Evolutionary conservation across 2,888 invertebrate genomes (phyloP).

Genomic region (Lacanobia wlatinum): DNA sequence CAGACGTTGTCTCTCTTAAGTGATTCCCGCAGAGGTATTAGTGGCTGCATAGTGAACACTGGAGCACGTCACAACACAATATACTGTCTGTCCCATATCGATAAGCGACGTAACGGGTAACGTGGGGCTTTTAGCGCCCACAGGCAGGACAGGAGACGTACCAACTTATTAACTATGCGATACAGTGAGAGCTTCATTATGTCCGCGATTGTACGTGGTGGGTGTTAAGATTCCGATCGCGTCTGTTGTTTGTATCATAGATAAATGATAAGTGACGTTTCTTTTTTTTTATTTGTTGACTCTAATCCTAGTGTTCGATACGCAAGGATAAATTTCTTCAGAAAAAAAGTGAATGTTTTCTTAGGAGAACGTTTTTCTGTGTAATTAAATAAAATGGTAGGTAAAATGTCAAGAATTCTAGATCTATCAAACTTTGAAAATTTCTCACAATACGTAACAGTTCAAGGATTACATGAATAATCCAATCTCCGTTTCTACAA

Average conservation of each 20-base stretch:
- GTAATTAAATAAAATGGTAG: not conserved
- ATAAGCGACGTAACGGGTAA: conserved; percentile 69
- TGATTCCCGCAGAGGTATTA: conserved; percentile 34
- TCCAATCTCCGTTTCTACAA: conserved; percentile 11
- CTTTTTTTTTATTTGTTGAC: not conserved
- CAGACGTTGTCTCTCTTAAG: conserved; percentile 25
- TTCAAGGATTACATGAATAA: not conserved
- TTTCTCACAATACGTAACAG: not conserved
- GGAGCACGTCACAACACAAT: conserved; percentile 67
- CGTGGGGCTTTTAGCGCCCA: conserved; percentile 54
- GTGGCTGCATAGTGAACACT: conserved; percentile 44
- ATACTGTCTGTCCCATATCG: conserved; percentile 75
- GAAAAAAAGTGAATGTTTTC: not conserved
- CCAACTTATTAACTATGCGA: conserved; percentile 22
- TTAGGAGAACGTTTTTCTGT: not conserved
- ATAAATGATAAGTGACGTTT: not conserved
- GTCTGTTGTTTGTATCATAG: not conserved
- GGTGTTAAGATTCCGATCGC: not conserved
- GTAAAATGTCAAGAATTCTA: not conserved
- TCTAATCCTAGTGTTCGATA: not conserved
- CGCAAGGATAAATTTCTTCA: not conserved
- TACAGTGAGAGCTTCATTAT: conserved; percentile 13
- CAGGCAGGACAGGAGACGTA: conserved; percentile 26
- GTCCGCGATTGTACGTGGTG: not conserved
- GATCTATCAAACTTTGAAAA: not conserved